Base-by-base conservation (phyloP, 2,888 invertebrate species). In the Sarcophaga subvicina region DNA sequence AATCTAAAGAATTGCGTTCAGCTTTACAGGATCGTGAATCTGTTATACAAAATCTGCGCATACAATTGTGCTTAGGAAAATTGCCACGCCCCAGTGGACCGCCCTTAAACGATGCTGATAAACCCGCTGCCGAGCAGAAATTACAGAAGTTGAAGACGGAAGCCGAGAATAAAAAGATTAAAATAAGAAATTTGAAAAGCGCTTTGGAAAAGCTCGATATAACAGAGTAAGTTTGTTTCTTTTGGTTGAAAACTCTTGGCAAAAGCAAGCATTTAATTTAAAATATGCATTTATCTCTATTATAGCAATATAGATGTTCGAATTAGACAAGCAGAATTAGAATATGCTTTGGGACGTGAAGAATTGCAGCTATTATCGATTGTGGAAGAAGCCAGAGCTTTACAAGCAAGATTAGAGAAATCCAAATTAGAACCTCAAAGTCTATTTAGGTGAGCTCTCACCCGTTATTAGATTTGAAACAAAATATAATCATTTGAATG, bases 311-410 rank as follows among this genome's bases (percentile, higher is more conserved):
- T 98, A 84, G 98, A 98, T 93, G 96, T 96, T 70, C 95, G 98
- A 89, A 98, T 98, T 92, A 96, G 97, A 91, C 98, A 98, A 92
- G 98, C 98, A 0, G 98, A 98, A 93, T 94, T 98, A 89, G 98
- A 98, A 92, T 98, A 98, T 93, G 96, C 97, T 92, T 94, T 98
- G 89, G 98, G 98, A 0, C 95, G 98, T 69, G 98, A 98, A 93
- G 98, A 98, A 93, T 94, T 98, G 88, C 97, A 98, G 93, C 94
- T 98, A 91, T 94, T 98, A 89, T 97, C 97, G 70, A 94, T 98
- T 90, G 95, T 97, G 88, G 98, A 98, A 94, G 98, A 98, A 94
- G 96, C 96, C 80, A 95, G 97, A 81, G 96, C 97, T 73, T 94
- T 98, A 25, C 96, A 96, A 91, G 94, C 96, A n/a, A 96, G 96